These are phyloP conservation scores for Drosophila yooni DNA, from an alignment of 2,888 invertebrate genomes.

Conservation along the genomic window DNA sequence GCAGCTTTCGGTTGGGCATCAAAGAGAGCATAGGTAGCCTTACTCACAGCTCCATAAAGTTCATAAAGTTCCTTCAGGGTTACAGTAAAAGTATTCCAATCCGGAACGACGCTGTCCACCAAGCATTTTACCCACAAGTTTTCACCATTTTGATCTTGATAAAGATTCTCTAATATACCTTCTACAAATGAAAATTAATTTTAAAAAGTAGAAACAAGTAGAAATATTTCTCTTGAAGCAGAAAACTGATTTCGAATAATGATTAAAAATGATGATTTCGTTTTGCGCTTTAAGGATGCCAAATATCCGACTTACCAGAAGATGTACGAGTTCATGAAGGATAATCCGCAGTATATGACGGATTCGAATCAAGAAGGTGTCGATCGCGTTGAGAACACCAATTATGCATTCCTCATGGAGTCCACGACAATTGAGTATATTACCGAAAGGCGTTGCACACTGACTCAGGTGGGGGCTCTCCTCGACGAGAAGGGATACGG, in stretches of 20 bases:
- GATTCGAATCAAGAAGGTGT: slow-evolving; percentile 87
- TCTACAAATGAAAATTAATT: too few species aligned
- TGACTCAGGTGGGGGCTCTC: slow-evolving; percentile 87
- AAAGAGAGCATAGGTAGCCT: neutral
- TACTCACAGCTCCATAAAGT: neutral
- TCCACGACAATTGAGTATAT: slow-evolving; percentile 91
- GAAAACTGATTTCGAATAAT: neutral
- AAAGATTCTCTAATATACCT: accelerated
- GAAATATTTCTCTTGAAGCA: neutral
- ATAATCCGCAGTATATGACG: slow-evolving; percentile 87
- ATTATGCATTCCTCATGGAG: slow-evolving; percentile 93
- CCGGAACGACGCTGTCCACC: neutral
- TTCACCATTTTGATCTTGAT: neutral
- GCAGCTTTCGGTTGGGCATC: neutral
- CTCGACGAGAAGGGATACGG: slow-evolving; percentile 91
- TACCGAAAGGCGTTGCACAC: slow-evolving; percentile 88
- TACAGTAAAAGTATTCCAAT: neutral
- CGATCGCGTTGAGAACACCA: slow-evolving; percentile 85
- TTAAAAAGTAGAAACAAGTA: too few species aligned
- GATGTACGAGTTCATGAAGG: slow-evolving; percentile 92
- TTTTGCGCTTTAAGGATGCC: slow-evolving; percentile 87
- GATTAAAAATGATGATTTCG: neutral
- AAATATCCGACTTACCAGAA: slow-evolving; percentile 91
- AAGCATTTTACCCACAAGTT: neutral
- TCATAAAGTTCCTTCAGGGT: neutral